Evolutionary conservation across 1,140 invertebrate species (phyloP), one percentile per base, ranked within the genome.

Genomic region (Zaprionus africanus): DNA sequence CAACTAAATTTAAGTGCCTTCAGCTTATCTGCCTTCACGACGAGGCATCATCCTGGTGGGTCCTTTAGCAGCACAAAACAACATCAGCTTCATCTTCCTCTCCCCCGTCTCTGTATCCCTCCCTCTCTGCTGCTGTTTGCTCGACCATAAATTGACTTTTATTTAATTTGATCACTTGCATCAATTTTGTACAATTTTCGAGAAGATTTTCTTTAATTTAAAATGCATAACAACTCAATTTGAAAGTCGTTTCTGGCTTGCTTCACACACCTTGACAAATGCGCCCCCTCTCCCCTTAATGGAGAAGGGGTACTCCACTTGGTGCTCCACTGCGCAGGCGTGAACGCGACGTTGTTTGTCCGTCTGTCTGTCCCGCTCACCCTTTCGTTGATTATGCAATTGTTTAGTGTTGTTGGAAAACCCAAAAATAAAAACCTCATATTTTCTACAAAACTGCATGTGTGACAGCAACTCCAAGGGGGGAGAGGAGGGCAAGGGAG

Each of bases 1-100:
- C 81, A 90, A 84, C 85, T 90, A 84, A 84, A 90, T 90, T 74
- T 68, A 81, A 84, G 75, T 83, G 81, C 85, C 70, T 74, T 87
- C 67, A 76, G 81, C 85, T 76, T 80, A 76, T 78, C 84, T 64
- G 75, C 78, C 75, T 78, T 72, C 19, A 72, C 76, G 71, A 59
- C 22, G 22, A 57, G 49, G 49, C 72, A 73, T 71, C 51, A 63
- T 59, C 56, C 75, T 79, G 51, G 60, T 71, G 67, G 58, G 58
- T 72, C 75, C 69, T 73, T 77, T 67, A 43, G 31, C 38, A 15
- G 43, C 22, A 36, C 26, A 38, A 7, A 62, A 61, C 22, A 62
- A 49, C 58, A 69, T 63, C 60, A 26, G 51, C 57, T 72, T 43
- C 28, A 49, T 65, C 57, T 15, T 17, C 17, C 4, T 9, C 19